phyloP scores from a whole-genome alignment of 2,113 vertebrate genomes.

The Myotis lucifugus region DNA sequence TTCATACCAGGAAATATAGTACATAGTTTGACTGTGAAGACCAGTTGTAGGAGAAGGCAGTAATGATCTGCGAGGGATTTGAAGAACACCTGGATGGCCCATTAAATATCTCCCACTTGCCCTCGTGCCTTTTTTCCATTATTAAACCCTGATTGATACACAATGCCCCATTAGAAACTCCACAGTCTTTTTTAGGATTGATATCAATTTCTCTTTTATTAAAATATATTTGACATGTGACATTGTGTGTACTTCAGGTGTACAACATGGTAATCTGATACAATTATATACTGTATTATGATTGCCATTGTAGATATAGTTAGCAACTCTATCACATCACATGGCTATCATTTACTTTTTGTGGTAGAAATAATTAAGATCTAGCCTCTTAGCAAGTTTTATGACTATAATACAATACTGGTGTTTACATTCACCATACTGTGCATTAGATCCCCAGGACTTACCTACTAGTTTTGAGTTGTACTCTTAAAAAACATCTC shows the following conservation, averaged over 20 bases:
- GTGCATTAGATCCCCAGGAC: background rate
- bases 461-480: background rate
- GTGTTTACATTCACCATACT: background rate
- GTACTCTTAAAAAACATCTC: background rate
- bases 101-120: background rate
- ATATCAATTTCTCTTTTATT: background rate
- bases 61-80: background rate
- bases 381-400: background rate
- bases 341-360: background rate
- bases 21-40: background rate
- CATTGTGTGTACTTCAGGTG: background rate
- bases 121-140: background rate
- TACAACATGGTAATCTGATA: background rate
- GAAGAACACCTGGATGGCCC: background rate
- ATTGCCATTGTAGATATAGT: background rate
- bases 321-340: background rate
- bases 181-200: background rate
- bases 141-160: background rate
- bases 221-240: background rate
- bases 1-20: background rate
- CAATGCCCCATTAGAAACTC: background rate
- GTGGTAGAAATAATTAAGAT: background rate
- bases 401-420: background rate
- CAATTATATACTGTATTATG: background rate
- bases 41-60: background rate